Conservation (phyloP, 2,113 vertebrate species). For the Platysternon megacephalum region DNA sequence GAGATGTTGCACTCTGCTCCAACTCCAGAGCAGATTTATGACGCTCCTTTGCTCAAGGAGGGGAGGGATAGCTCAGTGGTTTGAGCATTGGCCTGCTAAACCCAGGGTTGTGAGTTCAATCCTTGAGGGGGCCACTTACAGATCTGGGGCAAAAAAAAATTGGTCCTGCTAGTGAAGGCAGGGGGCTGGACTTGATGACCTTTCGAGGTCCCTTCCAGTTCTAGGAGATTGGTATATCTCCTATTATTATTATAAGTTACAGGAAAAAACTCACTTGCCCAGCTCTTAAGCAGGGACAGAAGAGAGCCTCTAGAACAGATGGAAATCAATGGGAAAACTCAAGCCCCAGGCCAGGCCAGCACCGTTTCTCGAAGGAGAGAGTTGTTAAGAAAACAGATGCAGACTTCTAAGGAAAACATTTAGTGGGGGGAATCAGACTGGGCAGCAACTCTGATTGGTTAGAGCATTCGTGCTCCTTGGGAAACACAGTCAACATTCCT, state of each 20-base stretch:
- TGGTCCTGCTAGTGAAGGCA: too few relatives aligned
- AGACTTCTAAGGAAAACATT: background rate
- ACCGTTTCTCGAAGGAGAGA: background rate
- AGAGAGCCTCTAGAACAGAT: background rate
- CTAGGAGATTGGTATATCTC: too few relatives aligned
- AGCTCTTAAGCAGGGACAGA: background rate
- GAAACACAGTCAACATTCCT: background rate
- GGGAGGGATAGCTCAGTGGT: too few relatives aligned
- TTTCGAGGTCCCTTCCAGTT: too few relatives aligned
- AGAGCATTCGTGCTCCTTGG: background rate
- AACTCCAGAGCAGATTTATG: background rate
- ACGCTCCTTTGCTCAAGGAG: background rate
- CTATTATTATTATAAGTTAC: too few relatives aligned
- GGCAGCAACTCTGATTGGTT: background rate
- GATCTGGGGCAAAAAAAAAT: too few relatives aligned
- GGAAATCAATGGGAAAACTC: background rate
- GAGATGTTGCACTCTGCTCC: background rate
- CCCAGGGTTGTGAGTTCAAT: too few relatives aligned
- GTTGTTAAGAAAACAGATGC: background rate
- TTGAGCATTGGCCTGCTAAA: too few relatives aligned
- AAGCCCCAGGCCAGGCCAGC: background rate
- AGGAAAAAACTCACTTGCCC: background rate
- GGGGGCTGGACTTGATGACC: too few relatives aligned
- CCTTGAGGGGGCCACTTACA: too few relatives aligned
- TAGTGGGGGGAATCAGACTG: background rate